Base-by-base conservation (phyloP, 2,888 invertebrate genomes). In the Eupithecia vulgata region DNA sequence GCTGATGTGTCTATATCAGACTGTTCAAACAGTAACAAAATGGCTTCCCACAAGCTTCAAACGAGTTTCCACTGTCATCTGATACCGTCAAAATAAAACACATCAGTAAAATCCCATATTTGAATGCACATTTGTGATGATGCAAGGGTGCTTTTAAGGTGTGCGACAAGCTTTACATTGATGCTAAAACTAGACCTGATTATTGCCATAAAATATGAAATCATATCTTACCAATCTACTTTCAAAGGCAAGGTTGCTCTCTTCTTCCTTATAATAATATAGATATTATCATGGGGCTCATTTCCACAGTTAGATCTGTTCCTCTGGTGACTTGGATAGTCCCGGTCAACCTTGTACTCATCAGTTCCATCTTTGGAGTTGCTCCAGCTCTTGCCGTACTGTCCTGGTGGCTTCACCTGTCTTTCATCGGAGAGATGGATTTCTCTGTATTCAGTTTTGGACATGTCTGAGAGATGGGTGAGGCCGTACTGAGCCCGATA, bases 391-490 rank as follows among this genome's bases (percentile, higher is more conserved):
- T 81, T 89, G 6, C 83, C 95, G 82, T 85, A 88, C 17, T 78
- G 10, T 0, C 76, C 73, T 4, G 87, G 85, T 15, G 83, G 69
- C 71, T 86, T 88, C 10, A 73, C 52, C n/a, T 84, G 68, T 71
- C 80, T 86, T 71, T 94, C 93, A 78, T 94, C 94, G 3, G 93
- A 90, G 1, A 94, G 82, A 75, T 95, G 94, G 25, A 92, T 81
- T 1, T 93, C 91, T 82, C 87, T 88, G 81, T 96, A 96, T 85
- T 96, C 96, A 10, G 93, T 88, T 78, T 94, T 93, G 8, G 95
- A 95, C 88, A 96, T 90, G 81, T 96, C 96, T 6, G 96, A 95
- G 76, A 95, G 95, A 70, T 91, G 91, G 1, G 95, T 96, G 0
- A 96, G 82, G 4, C 96, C 96, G 87, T 95, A 96, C 35, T 87